Percentiles rank a stretch among this genome's conserved stretches.
These are phyloP conservation scores for Pygoscelis adeliae DNA, from an alignment of 2,113 vertebrate genomes.

Conservation along the genomic window DNA sequence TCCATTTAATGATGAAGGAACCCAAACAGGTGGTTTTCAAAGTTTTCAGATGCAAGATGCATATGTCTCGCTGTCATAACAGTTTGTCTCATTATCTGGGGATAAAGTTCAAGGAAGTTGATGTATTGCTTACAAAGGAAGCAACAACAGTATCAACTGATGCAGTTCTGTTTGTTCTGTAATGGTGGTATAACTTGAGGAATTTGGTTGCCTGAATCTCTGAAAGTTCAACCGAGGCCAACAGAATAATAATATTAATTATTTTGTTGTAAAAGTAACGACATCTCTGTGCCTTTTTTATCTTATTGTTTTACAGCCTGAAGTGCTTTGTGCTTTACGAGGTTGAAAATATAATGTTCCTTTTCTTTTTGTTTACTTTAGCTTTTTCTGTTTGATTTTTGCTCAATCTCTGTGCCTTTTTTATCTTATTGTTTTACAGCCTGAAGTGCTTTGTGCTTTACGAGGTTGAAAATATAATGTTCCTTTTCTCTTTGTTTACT, in stretches of 20 bases:
- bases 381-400: neutral
- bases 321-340: neutral
- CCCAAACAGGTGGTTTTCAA: constrained; percentile 57
- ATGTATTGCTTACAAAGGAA: constrained; percentile 23
- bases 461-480: neutral
- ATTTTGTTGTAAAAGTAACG: neutral
- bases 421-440: neutral
- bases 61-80: constrained; percentile 52
- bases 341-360: neutral
- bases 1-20: constrained; percentile 53
- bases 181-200: neutral
- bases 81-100: constrained; percentile 36
- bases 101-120: constrained; percentile 39
- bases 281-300: neutral
- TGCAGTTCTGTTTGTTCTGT: neutral
- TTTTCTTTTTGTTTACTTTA: constrained; percentile 33
- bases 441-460: constrained; percentile 11
- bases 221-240: neutral
- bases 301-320: constrained; percentile 3
- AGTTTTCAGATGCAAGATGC: constrained; percentile 17
- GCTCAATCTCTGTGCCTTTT: neutral
- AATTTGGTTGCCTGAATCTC: neutral
- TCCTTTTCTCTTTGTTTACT: constrained; percentile 34
- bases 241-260: neutral
- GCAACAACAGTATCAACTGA: neutral